phyloP scores from a whole-genome alignment of 2,113 vertebrate genomes.

The Theristicus caerulescens region DNA sequence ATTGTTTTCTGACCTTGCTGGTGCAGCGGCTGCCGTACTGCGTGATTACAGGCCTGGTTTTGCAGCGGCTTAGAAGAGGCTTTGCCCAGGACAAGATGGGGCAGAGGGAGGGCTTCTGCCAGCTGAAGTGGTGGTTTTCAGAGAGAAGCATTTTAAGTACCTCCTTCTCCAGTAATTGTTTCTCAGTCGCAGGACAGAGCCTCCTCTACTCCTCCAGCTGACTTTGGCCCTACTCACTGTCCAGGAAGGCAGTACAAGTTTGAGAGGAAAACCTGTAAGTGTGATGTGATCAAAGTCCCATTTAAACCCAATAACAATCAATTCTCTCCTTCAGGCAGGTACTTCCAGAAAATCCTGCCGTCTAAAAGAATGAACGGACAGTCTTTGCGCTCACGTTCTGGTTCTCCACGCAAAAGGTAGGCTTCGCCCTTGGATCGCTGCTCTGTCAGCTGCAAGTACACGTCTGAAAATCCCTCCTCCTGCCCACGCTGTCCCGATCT shows the following conservation, averaged over 20 bases:
- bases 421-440: background rate
- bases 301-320: background rate
- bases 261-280: background rate
- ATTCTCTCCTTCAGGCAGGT: background rate
- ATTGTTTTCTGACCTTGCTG: background rate
- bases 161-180: background rate
- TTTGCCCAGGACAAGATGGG: background rate
- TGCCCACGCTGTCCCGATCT: background rate
- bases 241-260: background rate
- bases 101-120: background rate
- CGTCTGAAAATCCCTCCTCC: background rate
- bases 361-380: background rate
- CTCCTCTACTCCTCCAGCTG: background rate
- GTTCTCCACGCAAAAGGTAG: background rate
- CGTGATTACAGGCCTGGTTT: rapidly evolving
- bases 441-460: background rate
- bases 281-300: background rate
- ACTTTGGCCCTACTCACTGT: background rate
- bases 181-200: background rate
- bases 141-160: background rate
- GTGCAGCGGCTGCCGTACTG: background rate
- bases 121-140: background rate
- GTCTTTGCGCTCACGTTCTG: rapidly evolving
- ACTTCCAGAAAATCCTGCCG: background rate
- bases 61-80: background rate